Base-by-base conservation (phyloP, 2,888 invertebrate species). In the Osmoderma eremita region DNA sequence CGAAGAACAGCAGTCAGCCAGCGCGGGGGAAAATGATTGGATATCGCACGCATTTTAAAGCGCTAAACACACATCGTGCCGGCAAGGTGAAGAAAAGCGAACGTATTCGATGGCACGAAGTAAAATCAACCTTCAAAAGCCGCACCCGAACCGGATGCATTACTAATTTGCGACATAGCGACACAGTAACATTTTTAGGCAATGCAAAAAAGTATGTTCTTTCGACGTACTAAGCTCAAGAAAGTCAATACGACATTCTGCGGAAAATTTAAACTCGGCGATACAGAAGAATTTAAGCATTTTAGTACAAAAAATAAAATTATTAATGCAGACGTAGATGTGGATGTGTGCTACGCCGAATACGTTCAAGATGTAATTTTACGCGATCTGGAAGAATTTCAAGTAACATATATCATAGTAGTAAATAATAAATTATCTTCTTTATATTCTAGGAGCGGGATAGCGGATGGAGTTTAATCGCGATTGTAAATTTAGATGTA, bases 341-440 rank as follows among this genome's bases (percentile, higher is more conserved):
- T 70, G 5, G 45, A 53, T 2, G 20, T 45, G 51, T 76, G 76
- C 74, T 75, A 72, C 54, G 48, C 65, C 18, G 54, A 30, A 5
- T 67, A 73, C 30, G 61, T 75, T 1, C 58, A 36, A n/a, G 53
- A 61, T 8, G 70, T 67, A 1, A 67, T 74, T 17, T 45, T 71
- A 8, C 69, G 53, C 22, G 64, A 74, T 30, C 61, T 76, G 17
- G 70, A 72, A 54, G 72, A 75, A 45, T 75, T 76, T 51, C 17
- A 17, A 15, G 17, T 42, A 42, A 42, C 6, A 6, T 6, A 5
- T n/a, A 36, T 36, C 10, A 36, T 6, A 36, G 6, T 36, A 6
- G 36, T 6, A 6, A 36, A 5, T 36, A 6, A 6, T 36, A 36
- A 5, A 5, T 6, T 36, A 6, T 36, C 10, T 6, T 6, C 5